phyloP scores from a whole-genome alignment of 2,888 invertebrate species.

The Fabriciana adippe region DNA sequence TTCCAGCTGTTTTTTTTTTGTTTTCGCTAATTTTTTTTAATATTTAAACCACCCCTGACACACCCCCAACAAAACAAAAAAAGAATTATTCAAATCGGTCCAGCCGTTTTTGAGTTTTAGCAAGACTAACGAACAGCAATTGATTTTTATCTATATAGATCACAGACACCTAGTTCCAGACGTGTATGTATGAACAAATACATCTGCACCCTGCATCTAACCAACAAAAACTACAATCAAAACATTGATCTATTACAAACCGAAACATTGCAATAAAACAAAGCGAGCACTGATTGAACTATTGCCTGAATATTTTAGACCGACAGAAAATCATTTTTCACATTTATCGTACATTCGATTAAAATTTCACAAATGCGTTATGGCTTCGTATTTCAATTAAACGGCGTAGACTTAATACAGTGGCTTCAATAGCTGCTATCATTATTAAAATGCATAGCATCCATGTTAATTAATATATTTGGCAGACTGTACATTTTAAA shows the following conservation, averaged over 20 bases:
- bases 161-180: no score
- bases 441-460: no score
- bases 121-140: no score
- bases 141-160: no score
- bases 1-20: no score
- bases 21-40: no score
- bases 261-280: slow-evolving; percentile 12
- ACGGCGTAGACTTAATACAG: slow-evolving; percentile 11
- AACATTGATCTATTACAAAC: slow-evolving; percentile 7
- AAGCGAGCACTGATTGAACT: slow-evolving; percentile 12
- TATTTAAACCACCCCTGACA: no score
- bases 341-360: slow-evolving; percentile 26
- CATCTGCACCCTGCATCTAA: neutral
- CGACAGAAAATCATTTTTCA: slow-evolving; percentile 29
- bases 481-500: no score
- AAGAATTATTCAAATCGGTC: no score
- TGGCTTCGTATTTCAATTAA: slow-evolving; percentile 19
- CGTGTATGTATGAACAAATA: neutral
- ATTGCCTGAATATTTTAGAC: slow-evolving; percentile 19
- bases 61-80: no score
- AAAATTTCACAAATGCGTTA: slow-evolving; percentile 34
- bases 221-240: slow-evolving; percentile 3
- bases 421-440: neutral
- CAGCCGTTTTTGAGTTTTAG: no score
- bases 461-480: no score